Base-by-base conservation (phyloP, 92 coral and sea anemone genomes). In the Palythoa heliodiscus region DNA sequence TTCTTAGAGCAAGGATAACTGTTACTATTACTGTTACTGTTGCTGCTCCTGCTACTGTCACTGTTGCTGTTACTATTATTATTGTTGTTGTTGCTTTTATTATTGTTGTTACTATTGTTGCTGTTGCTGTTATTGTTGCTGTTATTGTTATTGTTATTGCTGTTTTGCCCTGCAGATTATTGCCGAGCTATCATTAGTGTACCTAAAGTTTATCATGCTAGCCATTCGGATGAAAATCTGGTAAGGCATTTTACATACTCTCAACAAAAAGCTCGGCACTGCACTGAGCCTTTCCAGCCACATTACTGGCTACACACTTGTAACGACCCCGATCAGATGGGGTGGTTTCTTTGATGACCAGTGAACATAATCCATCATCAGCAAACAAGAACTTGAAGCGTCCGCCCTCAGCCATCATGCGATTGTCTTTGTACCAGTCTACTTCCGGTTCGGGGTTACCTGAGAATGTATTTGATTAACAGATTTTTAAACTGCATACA, bases 401-500 rank as follows among this genome's bases (percentile, higher is more conserved):
- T 35, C 95, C 95, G 47, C 97, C 98, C 72, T 97, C 98, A n/a
- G 93, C 92, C 68, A 97, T 90, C 66, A 93, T 94, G 35, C 94
- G 91, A 89, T 97, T 97, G 83, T 97, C 93, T 47, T 95, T 97
- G 93, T 94, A 97, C 99, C 99, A 97, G 78, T 93, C 98, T 17
- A 97, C 89, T 17, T 94, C 98, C 3, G 99, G 99, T 73, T 97
- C 99, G 1, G 99, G 99, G n/a, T 80, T 91, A 66, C 99, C 99
- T 93, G 78, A n/a, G 47, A 17, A 61, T 10, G 52, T 11, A 53
- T 13, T 17, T 19, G 37, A 3, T 35, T 0, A 16, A 37, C 5
- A 11, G 38, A 80, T 25, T 6, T 25, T 6, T 11, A 66, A 60
- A 7, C 52, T 14, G 11, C 69, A n/a, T 11, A 63, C 0, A 29